Base-by-base conservation (phyloP, 2,797 vertebrate species). In the Lacerta agilis region DNA sequence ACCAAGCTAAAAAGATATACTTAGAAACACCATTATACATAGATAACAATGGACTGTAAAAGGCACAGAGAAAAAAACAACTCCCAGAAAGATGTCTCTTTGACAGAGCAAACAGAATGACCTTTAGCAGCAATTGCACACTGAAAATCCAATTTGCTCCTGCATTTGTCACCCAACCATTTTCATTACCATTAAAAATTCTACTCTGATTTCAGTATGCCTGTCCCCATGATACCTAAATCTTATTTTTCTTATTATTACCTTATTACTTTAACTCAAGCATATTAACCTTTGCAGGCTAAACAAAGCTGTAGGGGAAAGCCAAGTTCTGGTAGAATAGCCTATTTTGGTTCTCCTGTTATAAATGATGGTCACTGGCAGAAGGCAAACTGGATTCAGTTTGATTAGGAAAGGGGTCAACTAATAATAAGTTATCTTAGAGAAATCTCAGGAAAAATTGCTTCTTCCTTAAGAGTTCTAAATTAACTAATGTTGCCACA, bases 61-160 rank as follows among this genome's bases (percentile, higher is more conserved):
- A 18, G 92, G 86, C 88, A 83, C 89, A 87, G 20, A 88, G 45
- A 36, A 87, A 92, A 15, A 72, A 92, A 90, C 82, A 58, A 92
- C 85, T 92, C 89, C 84, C 83, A 86, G 38, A 88, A 88, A 3
- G 1, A 87, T 88, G 88, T 80, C 81, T 82, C 85, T 77, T 86
- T 43, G 61, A 84, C 79, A 83, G 29, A 23, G 90, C 90, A 91
- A 92, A 90, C 23, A 86, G 55, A 41, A 36, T 89, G 93, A 75
- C 72, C 83, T 93, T 89, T 90, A 88, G 80, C 86, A 93, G 92
- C 76, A 92, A 93, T 90, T 89, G 79, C n/a, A 29, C 41, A 79
- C 25, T 79, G 79, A 87, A 94, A 92, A 94, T 90, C 49, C 85
- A 88, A 79, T 93, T n/a, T 89, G 75, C 69, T 92, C 89, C 78